Base-by-base conservation (phyloP, 2,888 invertebrate species). In the Lomographa bimaculata region DNA sequence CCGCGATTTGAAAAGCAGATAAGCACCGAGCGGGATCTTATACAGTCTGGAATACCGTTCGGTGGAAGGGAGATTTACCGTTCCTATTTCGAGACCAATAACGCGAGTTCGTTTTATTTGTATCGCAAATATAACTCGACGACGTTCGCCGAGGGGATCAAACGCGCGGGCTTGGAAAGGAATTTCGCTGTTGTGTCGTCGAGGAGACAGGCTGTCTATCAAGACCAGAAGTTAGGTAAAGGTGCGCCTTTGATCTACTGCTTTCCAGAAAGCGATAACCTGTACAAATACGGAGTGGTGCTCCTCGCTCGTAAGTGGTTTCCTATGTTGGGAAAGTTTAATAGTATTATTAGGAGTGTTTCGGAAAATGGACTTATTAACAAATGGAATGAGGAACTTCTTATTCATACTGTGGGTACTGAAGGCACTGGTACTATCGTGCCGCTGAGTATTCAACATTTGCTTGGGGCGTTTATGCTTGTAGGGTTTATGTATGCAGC, bases 1-100 rank as follows among this genome's bases (percentile, higher is more conserved):
- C 89, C 90, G 47, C 75, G 89, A 64, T 89, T 79, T 60, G 85
- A 83, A 60, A 89, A 81, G 67, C 90, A 90, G 77, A 86, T 89
- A 74, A 78, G 78, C 50, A 79, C 63, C 44, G 84, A 84, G 63
- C 54, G 67, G 46, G 86, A 87, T 71, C 73, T 90, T 54, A 79
- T 89, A 60, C 70, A 69, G 66, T 85, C 81, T 46, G 60, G 73
- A 50, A 79, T 89, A 57, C 72, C 78, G 50, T 53, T 89, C 64
- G 89, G 87, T 63, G 90, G 90, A 46, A 76, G 86, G 54, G 79
- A 78, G 77, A 81, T 82, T 77, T 87, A 89, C 74, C 79, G 79
- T 59, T 71, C 78, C 71, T 84, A 87, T 80, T 89, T 89, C 67
- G 75, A 84, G 77, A 78, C 74, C 72, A 83, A 84, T 77, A 85